A percentile compares a stretch with the other conserved stretches of the same genome.
phyloP scores from a whole-genome alignment of 2,888 invertebrate genomes.

The Dynastes maya region DNA sequence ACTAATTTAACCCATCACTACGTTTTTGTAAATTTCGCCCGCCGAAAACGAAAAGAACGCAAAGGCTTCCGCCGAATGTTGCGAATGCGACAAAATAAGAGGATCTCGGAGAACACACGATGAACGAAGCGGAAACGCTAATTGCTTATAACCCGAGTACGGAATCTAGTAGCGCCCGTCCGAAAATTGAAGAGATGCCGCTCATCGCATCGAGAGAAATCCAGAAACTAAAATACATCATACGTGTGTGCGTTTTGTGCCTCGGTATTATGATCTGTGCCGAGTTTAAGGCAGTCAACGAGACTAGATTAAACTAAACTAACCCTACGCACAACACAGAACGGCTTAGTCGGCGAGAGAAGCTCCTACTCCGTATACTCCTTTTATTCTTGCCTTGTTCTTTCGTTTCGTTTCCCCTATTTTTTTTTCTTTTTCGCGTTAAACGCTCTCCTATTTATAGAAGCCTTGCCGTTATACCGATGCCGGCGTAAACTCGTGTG shows the following conservation, averaged over 20 bases:
- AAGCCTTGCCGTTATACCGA: constrained; percentile 45
- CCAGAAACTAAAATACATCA: constrained; percentile 54
- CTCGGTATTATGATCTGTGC: not conserved
- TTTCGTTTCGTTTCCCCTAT: constrained; percentile 23
- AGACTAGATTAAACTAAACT: constrained; percentile 48
- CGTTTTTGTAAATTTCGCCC: not conserved
- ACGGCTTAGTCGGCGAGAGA: not conserved
- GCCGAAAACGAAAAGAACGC: not conserved
- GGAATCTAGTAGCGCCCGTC: not conserved
- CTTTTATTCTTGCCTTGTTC: constrained; percentile 27
- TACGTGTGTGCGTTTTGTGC: constrained; percentile 37
- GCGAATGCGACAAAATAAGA: not conserved
- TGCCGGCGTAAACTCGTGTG: constrained; percentile 47
- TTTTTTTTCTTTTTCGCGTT: constrained; percentile 49
- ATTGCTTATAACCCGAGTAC: constrained; percentile 8
- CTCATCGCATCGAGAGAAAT: constrained; percentile 35
- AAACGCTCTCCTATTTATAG: constrained; percentile 57
- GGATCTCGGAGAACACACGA: not conserved
- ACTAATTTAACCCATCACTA: constrained; percentile 48
- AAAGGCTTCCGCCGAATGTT: no score
- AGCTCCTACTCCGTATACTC: constrained; percentile 36
- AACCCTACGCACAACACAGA: constrained; percentile 44
- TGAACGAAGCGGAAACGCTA: constrained; percentile 15
- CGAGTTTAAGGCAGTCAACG: constrained; percentile 35
- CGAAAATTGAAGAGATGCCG: constrained; percentile 47